Evolutionary conservation across 92 coral and sea anemone species (phyloP).

Genomic region (Epizoanthus stellaris): DNA sequence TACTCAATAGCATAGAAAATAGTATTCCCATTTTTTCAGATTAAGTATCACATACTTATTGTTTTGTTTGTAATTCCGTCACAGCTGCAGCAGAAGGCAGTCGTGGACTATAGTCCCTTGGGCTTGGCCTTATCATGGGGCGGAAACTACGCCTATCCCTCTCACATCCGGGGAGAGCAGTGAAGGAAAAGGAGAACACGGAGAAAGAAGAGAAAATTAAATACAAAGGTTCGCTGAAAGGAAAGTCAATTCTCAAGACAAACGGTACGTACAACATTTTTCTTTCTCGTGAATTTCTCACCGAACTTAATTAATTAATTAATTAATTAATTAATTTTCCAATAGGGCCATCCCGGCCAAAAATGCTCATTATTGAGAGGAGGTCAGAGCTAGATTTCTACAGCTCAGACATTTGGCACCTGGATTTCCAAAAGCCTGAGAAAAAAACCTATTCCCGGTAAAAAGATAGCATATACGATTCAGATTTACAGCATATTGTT

Average conservation of each 20-base stretch:
- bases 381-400: too few relatives aligned
- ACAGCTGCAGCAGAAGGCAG: constrained; percentile 10
- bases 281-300: neutral
- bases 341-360: too few relatives aligned
- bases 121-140: constrained; percentile 26
- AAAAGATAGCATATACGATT: too few relatives aligned
- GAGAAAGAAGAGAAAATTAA: constrained; percentile 23
- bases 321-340: too few relatives aligned
- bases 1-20: neutral
- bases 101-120: neutral
- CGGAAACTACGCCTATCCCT: constrained; percentile 24
- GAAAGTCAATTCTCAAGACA: neutral
- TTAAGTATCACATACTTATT: neutral
- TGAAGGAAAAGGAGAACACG: constrained; percentile 3
- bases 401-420: too few relatives aligned
- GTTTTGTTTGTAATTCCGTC: neutral
- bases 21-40: neutral
- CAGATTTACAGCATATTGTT: too few relatives aligned
- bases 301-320: neutral
- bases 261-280: constrained; percentile 2
- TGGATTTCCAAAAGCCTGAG: neutral
- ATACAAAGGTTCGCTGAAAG: constrained; percentile 34
- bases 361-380: too few relatives aligned
- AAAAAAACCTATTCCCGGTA: neutral
- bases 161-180: constrained; percentile 21